phyloP scores from a whole-genome alignment of 2,113 vertebrate species.

The Plestiodon gilberti region DNA sequence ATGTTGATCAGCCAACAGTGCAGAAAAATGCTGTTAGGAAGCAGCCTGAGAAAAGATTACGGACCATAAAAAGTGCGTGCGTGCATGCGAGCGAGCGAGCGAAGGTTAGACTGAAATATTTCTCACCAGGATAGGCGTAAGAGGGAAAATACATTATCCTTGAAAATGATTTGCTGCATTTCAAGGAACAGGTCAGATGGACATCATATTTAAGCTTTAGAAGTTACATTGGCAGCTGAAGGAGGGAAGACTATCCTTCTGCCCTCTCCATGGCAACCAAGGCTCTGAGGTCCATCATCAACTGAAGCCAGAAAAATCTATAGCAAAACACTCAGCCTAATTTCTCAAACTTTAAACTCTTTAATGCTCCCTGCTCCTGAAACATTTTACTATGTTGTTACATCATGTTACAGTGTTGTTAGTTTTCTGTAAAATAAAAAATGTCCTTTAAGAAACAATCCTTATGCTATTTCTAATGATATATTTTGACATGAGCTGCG shows the following conservation, averaged over 20 bases:
- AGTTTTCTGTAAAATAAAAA: neutral
- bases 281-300: neutral
- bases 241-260: neutral
- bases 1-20: neutral
- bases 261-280: neutral
- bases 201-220: conserved; percentile 24
- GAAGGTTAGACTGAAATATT: neutral
- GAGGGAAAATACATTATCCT: neutral
- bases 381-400: conserved; percentile 15
- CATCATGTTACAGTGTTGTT: too few relatives aligned
- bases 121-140: neutral
- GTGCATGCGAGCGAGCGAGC: too few relatives aligned
- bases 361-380: neutral
- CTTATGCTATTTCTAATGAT: neutral
- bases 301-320: neutral
- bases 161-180: conserved; percentile 5
- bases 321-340: neutral
- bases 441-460: neutral
- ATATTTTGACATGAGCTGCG: neutral
- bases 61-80: neutral
- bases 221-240: neutral
- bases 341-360: rapidly evolving
- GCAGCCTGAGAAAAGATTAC: neutral
- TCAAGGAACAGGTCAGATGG: conserved; percentile 9
- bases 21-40: neutral